These are phyloP conservation scores for Marmota flaviventris DNA, from an alignment of 2,113 vertebrate species.

Conservation along the genomic window DNA sequence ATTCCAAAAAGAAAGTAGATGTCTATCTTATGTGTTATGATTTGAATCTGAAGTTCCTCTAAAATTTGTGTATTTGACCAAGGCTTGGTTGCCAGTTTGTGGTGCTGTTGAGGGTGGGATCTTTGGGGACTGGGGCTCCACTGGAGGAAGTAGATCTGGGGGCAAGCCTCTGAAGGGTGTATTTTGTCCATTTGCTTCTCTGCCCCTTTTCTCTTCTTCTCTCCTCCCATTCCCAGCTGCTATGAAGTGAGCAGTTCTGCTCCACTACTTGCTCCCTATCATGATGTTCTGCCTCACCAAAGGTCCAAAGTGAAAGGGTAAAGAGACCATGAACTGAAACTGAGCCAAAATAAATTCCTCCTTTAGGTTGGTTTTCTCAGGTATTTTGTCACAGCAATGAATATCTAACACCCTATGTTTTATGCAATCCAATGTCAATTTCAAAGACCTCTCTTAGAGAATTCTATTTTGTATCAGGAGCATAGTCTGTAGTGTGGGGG, in stretches of 20 bases:
- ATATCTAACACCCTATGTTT: neutral
- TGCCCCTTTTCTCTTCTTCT: too few species aligned
- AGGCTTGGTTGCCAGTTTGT: neutral
- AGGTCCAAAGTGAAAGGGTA: neutral
- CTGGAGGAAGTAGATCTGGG: too few species aligned
- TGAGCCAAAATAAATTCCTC: neutral
- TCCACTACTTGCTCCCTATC: neutral
- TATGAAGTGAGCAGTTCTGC: neutral
- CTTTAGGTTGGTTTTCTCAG: neutral
- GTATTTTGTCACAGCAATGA: neutral
- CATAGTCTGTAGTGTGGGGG: neutral
- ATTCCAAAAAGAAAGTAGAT: neutral
- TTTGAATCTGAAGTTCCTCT: neutral
- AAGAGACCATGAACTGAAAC: neutral
- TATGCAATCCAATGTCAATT: neutral
- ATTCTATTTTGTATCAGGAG: neutral
- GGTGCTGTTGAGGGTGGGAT: neutral
- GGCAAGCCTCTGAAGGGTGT: neutral
- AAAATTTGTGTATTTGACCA: neutral
- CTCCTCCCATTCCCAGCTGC: neutral
- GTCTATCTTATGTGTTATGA: neutral
- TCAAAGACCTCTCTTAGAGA: neutral
- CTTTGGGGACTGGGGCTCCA: neutral
- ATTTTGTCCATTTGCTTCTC: neutral
- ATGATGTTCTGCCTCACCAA: neutral